Evolutionary conservation across 2,888 invertebrate genomes (phyloP).

Genomic region (Ormyrus pomaceus): DNA sequence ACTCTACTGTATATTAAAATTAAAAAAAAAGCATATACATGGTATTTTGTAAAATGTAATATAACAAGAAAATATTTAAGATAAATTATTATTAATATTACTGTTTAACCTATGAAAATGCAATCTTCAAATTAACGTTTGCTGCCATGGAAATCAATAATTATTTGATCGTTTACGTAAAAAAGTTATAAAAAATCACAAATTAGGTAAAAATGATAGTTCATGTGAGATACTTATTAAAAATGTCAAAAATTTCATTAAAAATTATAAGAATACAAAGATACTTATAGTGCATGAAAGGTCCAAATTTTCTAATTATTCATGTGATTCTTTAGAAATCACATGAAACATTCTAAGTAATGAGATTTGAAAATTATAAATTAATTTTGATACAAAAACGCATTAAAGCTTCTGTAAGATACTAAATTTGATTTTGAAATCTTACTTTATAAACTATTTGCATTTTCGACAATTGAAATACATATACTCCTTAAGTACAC

Average conservation of each 20-base stretch:
- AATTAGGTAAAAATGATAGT: conserved; percentile 15
- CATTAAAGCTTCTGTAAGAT: conserved; percentile 29
- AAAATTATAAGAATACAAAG: conserved; percentile 1
- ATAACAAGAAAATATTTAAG: conserved; percentile 36
- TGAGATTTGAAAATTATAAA: conserved; percentile 45
- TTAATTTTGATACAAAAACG: conserved; percentile 38
- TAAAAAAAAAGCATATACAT: conserved; percentile 34
- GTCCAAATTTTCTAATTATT: neutral
- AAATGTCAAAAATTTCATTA: neutral
- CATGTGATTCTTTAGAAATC: conserved; percentile 13
- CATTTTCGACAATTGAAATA: conserved; percentile 26
- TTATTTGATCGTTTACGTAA: conserved; percentile 16
- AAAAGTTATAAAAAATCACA: conserved; percentile 12
- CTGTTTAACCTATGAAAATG: conserved; percentile 33
- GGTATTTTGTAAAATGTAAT: conserved; percentile 19
- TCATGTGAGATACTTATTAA: neutral
- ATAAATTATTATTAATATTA: conserved; percentile 20
- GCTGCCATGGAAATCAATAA: conserved; percentile 18
- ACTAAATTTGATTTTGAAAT: conserved; percentile 48
- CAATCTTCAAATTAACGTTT: conserved; percentile 32
- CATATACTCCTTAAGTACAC: conserved; percentile 64
- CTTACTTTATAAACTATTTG: conserved; percentile 29
- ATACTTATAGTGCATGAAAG: neutral
- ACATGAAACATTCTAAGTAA: neutral
- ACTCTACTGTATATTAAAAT: conserved; percentile 4